phyloP scores from a whole-genome alignment of 2,888 invertebrate genomes.

The Lysandra bellargus region DNA sequence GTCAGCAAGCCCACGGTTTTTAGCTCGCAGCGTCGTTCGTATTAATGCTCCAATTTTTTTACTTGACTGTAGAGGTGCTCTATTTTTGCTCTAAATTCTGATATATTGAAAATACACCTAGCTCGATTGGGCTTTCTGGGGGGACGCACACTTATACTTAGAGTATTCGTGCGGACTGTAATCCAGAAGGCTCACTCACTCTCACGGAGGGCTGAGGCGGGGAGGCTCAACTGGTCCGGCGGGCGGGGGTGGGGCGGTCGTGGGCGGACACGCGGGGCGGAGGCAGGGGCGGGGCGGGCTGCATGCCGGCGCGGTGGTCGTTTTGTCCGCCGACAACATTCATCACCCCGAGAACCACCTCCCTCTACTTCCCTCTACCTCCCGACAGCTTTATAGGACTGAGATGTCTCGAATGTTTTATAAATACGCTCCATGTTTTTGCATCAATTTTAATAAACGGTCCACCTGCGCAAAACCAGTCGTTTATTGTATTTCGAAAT shows the following conservation, averaged over 20 bases:
- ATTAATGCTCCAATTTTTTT: too few relatives aligned
- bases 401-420: slow-evolving; percentile 8
- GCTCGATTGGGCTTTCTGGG: too few relatives aligned
- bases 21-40: too few relatives aligned
- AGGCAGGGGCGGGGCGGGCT: background rate
- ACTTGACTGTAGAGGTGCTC: too few relatives aligned
- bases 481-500: background rate
- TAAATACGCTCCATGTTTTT: background rate
- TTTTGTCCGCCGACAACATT: background rate
- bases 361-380: background rate
- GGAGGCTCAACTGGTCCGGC: background rate
- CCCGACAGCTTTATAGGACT: background rate
- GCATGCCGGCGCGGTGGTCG: background rate
- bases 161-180: background rate
- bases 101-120: too few relatives aligned
- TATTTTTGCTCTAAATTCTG: too few relatives aligned
- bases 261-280: background rate
- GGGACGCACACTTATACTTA: too few relatives aligned
- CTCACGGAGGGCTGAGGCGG: background rate
- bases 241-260: background rate
- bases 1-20: too few relatives aligned
- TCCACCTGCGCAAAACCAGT: background rate
- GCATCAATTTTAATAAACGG: background rate
- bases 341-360: background rate
- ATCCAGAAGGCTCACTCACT: background rate